Base-by-base conservation (phyloP, 2,888 invertebrate species). In the Calliphora vomitoria region DNA sequence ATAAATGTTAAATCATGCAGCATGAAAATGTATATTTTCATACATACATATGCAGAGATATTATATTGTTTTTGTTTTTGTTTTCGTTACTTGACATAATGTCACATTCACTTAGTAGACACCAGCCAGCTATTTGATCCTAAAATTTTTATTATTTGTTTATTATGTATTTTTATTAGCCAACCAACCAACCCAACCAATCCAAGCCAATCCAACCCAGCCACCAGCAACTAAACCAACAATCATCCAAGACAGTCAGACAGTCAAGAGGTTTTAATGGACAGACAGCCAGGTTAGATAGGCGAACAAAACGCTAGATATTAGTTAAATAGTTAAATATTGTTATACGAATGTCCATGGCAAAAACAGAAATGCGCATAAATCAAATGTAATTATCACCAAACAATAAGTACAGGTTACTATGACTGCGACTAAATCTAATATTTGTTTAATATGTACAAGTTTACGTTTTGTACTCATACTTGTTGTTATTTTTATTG, bases 341-440 rank as follows among this genome's bases (percentile, higher is more conserved):
- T 75, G 44, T 83, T 72, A 53, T 76, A 74, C 44, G 64, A 81
- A 41, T 53, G 66, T 15, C 74, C 35, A 68, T 58, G 44, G 58
- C 4, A n/a, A 13, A 66, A 87, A 72, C n/a, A n/a, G n/a, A 74
- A 64, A 72, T 81, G 58, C 15, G 72, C 80, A 88, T 88, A 88
- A 88, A 88, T 88, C 88, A 86, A 82, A 86, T 78, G 83, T 78
- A 83, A 86, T 86, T 88, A 86, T 81, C 88, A 71, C 85, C 71
- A 53, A 62, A 58, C 75, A 64, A 64, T 80, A 83, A 79, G 31
- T 75, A 79, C 64, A 38, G 44, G 20, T 53, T 55, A 47, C 55
- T 11, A 55, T 18, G 55, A 20, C 55, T 55, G 20, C 10, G 4
- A 47, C 55, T 68, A 76, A 75, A 82, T 82, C 25, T 18, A 60